A percentile compares a stretch with the other conserved stretches of the same genome.
Evolutionary conservation across 2,888 invertebrate species (phyloP).

Genomic region (Ochlodes sylvanus): DNA sequence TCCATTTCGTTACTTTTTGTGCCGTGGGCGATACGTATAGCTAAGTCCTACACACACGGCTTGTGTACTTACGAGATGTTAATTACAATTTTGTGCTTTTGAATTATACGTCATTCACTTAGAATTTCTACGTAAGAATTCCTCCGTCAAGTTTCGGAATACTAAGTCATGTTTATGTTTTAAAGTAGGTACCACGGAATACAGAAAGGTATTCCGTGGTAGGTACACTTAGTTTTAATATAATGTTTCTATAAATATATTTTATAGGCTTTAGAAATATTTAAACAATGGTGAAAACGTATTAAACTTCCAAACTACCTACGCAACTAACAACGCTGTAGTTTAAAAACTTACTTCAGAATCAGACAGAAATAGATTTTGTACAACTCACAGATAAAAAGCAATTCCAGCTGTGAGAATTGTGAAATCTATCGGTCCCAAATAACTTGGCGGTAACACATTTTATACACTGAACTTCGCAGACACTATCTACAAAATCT

Average conservation of each 20-base stretch:
- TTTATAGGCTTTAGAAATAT: no score
- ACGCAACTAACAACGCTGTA: no score
- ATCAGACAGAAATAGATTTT: no score
- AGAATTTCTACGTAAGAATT: constrained; percentile 1
- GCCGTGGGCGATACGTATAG: neutral
- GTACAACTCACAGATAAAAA: neutral
- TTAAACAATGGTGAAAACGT: no score
- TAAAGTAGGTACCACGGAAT: no score
- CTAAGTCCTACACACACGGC: neutral
- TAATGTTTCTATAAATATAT: no score
- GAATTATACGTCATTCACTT: neutral
- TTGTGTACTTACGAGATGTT: neutral
- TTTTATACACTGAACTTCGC: constrained; percentile 3
- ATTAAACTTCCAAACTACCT: no score
- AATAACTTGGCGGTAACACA: constrained; percentile 7
- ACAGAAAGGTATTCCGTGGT: no score
- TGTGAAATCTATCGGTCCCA: neutral
- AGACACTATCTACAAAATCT: neutral
- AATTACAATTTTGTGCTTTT: constrained; percentile 5
- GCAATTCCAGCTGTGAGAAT: neutral
- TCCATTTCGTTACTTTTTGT: no score
- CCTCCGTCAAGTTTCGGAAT: neutral
- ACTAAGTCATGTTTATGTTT: neutral
- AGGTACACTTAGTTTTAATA: no score
- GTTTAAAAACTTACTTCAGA: no score